Percentiles rank a stretch among this genome's conserved stretches.
Evolutionary conservation across 2,888 invertebrate genomes (phyloP).

Genomic region (Lasioglossum lativentre): DNA sequence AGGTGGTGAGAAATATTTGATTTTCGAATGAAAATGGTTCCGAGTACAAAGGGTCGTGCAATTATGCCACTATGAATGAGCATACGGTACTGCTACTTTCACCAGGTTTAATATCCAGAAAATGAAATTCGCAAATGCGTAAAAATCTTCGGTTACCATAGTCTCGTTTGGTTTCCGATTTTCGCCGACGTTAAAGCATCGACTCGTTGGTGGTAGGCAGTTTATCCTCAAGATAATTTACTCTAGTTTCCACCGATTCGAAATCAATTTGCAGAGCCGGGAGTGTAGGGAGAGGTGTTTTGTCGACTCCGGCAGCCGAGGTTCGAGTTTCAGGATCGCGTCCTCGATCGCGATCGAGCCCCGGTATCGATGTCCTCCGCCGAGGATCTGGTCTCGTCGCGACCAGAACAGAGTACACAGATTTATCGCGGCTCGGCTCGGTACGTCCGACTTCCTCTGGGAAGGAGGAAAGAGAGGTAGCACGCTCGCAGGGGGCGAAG

Average conservation of each 20-base stretch:
- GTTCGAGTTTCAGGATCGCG: constrained; percentile 49
- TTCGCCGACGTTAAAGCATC: too few species aligned
- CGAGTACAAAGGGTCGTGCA: too few species aligned
- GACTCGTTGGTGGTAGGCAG: too few species aligned
- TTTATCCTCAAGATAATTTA: background rate
- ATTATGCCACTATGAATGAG: too few species aligned
- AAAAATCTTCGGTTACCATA: too few species aligned
- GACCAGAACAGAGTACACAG: constrained; percentile 38
- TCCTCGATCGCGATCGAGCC: constrained; percentile 58
- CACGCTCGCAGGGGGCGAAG: background rate
- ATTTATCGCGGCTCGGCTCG: constrained; percentile 70
- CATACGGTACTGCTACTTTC: too few species aligned
- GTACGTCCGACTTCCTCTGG: constrained; percentile 5
- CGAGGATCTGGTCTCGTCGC: constrained; percentile 40
- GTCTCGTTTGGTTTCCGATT: too few species aligned
- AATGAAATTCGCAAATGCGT: too few species aligned
- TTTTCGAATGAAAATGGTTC: too few species aligned
- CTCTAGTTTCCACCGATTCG: background rate
- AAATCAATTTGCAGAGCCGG: background rate
- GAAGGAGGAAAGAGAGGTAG: constrained; percentile 46
- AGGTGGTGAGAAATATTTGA: too few species aligned
- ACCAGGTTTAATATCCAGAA: too few species aligned
- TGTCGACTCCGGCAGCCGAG: background rate
- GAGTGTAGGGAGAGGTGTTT: background rate
- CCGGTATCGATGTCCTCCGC: constrained; percentile 65